phyloP scores from a whole-genome alignment of 2,888 invertebrate genomes.

The Podabrus alpinus region DNA sequence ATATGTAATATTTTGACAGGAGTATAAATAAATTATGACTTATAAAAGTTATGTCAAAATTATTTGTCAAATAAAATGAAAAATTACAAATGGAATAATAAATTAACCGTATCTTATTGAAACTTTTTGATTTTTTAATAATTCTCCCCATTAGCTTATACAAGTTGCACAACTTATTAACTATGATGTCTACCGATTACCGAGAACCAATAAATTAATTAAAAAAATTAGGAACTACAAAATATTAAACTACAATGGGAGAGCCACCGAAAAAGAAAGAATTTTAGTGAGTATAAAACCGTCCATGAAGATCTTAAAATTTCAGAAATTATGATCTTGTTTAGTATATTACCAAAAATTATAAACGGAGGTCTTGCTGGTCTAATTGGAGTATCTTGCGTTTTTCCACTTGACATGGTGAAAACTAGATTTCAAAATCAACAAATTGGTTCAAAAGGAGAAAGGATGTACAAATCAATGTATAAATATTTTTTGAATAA shows the following conservation, averaged over 20 bases:
- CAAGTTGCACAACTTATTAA: too few relatives aligned
- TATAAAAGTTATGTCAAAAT: not conserved
- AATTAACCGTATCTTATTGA: not conserved
- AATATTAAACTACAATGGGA: not conserved
- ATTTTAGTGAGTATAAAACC: not conserved
- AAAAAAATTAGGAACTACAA: not conserved
- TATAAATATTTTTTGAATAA: conserved; percentile 52
- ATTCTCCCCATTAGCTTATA: not conserved
- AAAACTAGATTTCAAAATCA: conserved; percentile 98
- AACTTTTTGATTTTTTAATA: not conserved
- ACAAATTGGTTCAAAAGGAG: conserved; percentile 85
- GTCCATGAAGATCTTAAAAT: not conserved
- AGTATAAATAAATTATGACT: too few relatives aligned
- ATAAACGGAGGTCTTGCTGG: conserved; percentile 98
- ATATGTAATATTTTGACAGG: not conserved
- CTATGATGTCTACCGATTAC: too few relatives aligned
- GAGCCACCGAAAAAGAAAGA: not conserved
- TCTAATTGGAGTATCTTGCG: conserved; percentile 96
- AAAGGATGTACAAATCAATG: conserved; percentile 92
- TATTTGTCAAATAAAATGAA: not conserved
- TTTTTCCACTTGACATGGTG: conserved; percentile 96
- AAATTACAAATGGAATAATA: not conserved
- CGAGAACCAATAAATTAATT: not conserved
- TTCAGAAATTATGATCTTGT: conserved; percentile 44
- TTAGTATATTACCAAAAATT: conserved; percentile 88